These are phyloP conservation scores for Myiothlypis coronata DNA, from an alignment of 2,797 vertebrate genomes.

Conservation along the genomic window DNA sequence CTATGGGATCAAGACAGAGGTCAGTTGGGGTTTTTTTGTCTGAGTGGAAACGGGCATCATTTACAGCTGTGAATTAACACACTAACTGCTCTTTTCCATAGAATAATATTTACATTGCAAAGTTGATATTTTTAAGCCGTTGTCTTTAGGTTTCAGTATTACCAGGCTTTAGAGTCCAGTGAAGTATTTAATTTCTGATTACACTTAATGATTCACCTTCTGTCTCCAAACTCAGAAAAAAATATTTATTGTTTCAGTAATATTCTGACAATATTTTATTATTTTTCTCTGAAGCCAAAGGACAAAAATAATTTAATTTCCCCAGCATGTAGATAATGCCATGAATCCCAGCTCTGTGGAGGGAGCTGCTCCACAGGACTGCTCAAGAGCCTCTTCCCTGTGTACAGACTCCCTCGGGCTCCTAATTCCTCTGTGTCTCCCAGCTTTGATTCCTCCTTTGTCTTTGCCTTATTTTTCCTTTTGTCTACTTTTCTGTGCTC, in stretches of 20 bases:
- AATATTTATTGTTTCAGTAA: not conserved
- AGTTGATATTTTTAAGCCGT: not conserved
- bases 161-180: not conserved
- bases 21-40: not conserved
- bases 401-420: not conserved
- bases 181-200: not conserved
- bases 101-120: not conserved
- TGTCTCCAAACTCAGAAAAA: not conserved
- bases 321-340: not conserved
- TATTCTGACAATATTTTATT: not conserved
- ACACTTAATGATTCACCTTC: not conserved
- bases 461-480: constrained; percentile 44
- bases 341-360: not conserved
- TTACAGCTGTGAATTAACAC: not conserved
- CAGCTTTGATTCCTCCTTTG: not conserved
- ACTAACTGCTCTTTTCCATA: not conserved
- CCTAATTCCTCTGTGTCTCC: not conserved
- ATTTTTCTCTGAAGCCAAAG: not conserved
- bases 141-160: not conserved
- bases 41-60: not conserved
- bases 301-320: not conserved
- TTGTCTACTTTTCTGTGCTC: constrained; percentile 2
- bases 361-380: not conserved
- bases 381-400: not conserved
- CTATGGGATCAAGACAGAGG: not conserved